Conservation (phyloP, 1,140 invertebrate genomes). For the Drosophila dunni region DNA sequence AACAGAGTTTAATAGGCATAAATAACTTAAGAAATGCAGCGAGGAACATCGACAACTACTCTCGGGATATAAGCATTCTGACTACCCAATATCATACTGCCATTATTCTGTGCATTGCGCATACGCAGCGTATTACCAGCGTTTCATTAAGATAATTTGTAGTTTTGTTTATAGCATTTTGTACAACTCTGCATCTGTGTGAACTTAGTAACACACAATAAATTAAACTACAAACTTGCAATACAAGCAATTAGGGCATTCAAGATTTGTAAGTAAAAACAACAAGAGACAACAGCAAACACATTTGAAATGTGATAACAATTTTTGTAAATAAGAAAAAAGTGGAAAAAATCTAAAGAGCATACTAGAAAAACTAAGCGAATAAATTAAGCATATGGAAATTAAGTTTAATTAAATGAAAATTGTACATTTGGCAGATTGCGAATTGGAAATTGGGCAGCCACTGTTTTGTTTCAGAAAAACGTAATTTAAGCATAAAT, state of each 20-base stretch:
- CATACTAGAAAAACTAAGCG: slow-evolving; percentile 20
- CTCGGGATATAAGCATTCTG: neutral
- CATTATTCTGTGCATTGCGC: slow-evolving; percentile 57
- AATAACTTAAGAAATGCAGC: slow-evolving; percentile 21
- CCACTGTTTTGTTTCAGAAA: slow-evolving; percentile 59
- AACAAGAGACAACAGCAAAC: slow-evolving; percentile 9
- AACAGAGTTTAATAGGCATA: slow-evolving; percentile 22
- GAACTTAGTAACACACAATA: slow-evolving; percentile 12
- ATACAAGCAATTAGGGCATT: slow-evolving; percentile 19
- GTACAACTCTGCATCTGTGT: slow-evolving; percentile 48
- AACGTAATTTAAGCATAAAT: slow-evolving; percentile 20
- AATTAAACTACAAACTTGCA: neutral
- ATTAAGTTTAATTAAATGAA: slow-evolving; percentile 20
- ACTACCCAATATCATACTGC: slow-evolving; percentile 50
- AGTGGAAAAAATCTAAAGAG: slow-evolving; percentile 10
- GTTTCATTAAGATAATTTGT: slow-evolving; percentile 67
- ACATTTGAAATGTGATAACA: slow-evolving; percentile 78
- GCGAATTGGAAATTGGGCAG: slow-evolving; percentile 72
- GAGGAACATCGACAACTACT: slow-evolving; percentile 1
- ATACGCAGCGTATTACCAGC: slow-evolving; percentile 46
- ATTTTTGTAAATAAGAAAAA: slow-evolving; percentile 64
- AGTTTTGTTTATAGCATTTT: slow-evolving; percentile 55
- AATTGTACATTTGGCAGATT: slow-evolving; percentile 71
- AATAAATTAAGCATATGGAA: slow-evolving; percentile 11
- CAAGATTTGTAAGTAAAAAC: slow-evolving; percentile 25